Evolutionary conservation across 2,888 invertebrate species (phyloP).

Genomic region (Meliscaeva auricollis): DNA sequence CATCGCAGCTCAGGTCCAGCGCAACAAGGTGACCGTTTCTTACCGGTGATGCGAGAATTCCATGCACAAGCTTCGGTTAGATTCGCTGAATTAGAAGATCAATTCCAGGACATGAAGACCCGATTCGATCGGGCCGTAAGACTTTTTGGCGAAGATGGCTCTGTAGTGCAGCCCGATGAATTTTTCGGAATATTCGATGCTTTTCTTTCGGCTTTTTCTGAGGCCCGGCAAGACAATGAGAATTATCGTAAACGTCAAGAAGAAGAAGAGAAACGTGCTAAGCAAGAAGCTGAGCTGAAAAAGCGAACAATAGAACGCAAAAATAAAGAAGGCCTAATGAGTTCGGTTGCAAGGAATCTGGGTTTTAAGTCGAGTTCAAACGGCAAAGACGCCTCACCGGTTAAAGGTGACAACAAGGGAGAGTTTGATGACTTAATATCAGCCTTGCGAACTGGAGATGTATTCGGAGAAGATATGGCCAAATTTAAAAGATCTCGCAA

Average conservation of each 20-base stretch:
- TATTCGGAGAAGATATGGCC: conserved; percentile 97
- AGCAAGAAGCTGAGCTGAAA: conserved; percentile 94
- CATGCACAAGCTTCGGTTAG: conserved; percentile 96
- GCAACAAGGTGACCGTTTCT: conserved; percentile 91
- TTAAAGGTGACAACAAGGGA: conserved; percentile 87
- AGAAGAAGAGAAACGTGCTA: conserved; percentile 94
- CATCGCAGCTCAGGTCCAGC: conserved; percentile 90
- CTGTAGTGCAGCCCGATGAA: conserved; percentile 94
- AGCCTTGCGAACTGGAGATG: conserved; percentile 96
- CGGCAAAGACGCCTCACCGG: conserved; percentile 84
- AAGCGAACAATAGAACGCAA: conserved; percentile 95
- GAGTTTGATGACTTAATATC: conserved; percentile 99
- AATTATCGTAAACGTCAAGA: conserved; percentile 92
- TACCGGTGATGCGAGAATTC: conserved; percentile 97
- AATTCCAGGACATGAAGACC: conserved; percentile 97
- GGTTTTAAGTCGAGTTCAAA: conserved; percentile 86
- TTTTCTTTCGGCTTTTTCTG: conserved; percentile 92
- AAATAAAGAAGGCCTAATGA: conserved; percentile 90
- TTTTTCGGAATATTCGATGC: conserved; percentile 97
- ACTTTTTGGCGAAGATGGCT: conserved; percentile 95
- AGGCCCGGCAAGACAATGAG: conserved; percentile 95
- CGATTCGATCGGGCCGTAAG: conserved; percentile 95
- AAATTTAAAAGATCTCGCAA: conserved; percentile 93
- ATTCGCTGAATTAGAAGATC: conserved; percentile 95
- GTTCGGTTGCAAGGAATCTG: conserved; percentile 90